Percentiles rank a stretch among this genome's conserved stretches.
Evolutionary conservation across 2,797 vertebrate species (phyloP).

Genomic region (Pipistrellus kuhlii): DNA sequence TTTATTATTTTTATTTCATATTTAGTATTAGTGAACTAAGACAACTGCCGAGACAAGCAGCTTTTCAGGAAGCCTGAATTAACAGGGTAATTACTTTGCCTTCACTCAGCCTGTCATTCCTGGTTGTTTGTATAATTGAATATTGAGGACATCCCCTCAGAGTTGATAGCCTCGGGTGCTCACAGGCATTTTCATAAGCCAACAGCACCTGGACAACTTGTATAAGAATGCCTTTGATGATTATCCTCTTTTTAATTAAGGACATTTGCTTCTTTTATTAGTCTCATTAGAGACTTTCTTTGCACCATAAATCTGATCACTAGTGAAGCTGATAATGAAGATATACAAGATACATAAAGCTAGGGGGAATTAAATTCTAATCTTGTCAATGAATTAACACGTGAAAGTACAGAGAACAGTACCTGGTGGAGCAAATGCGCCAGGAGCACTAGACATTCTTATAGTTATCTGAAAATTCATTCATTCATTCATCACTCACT

Average conservation of each 20-base stretch:
- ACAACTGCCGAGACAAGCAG: not conserved
- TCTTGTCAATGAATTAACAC: not conserved
- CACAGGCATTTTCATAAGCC: not conserved
- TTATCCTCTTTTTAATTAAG: slow-evolving; percentile 36
- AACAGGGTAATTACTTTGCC: slow-evolving; percentile 47
- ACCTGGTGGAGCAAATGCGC: not conserved
- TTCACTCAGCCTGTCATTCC: slow-evolving; percentile 57
- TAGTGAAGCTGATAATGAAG: not conserved
- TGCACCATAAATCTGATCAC: not conserved
- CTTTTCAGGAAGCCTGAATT: not conserved
- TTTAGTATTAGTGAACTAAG: slow-evolving; percentile 51
- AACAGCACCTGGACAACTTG: slow-evolving; percentile 70
- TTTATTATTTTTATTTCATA: not conserved
- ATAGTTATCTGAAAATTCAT: not conserved
- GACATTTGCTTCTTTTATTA: slow-evolving; percentile 45
- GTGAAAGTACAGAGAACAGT: not conserved
- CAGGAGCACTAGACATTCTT: not conserved
- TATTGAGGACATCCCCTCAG: slow-evolving; percentile 35
- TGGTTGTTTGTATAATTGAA: not conserved
- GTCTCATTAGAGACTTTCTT: slow-evolving; percentile 58
- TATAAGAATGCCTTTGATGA: not conserved
- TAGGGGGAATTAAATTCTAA: not conserved
- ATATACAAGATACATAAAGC: not conserved
- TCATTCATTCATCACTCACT: not conserved
- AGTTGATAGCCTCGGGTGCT: slow-evolving; percentile 18